Evolutionary conservation across 1,140 invertebrate species (phyloP).

Genomic region (Atopsyche davidsoni): DNA sequence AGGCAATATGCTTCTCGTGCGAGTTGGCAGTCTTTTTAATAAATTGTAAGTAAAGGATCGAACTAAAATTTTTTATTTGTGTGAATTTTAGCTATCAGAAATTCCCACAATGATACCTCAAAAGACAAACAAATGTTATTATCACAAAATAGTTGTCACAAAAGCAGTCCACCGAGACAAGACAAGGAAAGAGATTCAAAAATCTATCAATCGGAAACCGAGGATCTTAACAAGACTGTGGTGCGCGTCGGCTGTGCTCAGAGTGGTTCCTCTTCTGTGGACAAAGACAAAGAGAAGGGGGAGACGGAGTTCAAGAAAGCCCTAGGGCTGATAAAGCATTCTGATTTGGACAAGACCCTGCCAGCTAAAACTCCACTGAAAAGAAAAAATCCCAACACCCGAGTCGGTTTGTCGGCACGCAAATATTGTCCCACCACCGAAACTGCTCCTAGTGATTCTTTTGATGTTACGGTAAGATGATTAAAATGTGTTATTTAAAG

Average conservation of each 20-base stretch:
- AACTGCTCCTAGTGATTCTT: constrained; percentile 16
- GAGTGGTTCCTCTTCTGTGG: no score
- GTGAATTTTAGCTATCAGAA: no score
- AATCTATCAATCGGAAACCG: not conserved
- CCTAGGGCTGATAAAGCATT: constrained; percentile 18
- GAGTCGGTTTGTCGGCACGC: not conserved
- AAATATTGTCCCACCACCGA: constrained; percentile 4
- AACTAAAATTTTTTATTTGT: no score
- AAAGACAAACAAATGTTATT: no score
- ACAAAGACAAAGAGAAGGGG: not conserved
- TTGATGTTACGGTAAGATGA: constrained; percentile 24
- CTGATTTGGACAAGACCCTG: constrained; percentile 8
- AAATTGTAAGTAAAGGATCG: no score
- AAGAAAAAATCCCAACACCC: constrained; percentile 12
- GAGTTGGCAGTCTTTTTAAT: no score
- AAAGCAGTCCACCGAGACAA: not conserved
- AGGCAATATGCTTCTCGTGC: no score
- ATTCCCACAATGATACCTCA: no score
- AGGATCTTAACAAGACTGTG: constrained; percentile 9
- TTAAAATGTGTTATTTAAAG: no score
- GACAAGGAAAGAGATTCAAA: not conserved
- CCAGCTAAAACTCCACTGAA: constrained; percentile 13
- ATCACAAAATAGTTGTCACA: no score
- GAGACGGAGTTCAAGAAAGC: constrained; percentile 20
- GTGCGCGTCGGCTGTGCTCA: no score